These are phyloP conservation scores for Oikopleura albicans DNA, from an alignment of 23 tunicate species.

Conservation along the genomic window DNA sequence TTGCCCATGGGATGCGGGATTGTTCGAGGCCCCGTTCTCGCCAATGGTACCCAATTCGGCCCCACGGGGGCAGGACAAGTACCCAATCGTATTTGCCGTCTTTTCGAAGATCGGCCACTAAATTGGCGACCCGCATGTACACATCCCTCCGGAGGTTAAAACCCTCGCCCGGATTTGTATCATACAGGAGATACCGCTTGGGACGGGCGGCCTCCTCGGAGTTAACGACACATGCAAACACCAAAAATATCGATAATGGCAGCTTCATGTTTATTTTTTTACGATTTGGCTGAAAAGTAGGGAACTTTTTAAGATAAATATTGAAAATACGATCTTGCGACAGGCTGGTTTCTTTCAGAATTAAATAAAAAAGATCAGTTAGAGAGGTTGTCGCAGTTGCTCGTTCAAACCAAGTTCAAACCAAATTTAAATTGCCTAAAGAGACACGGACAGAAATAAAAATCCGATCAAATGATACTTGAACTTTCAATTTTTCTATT, in stretches of 20 bases:
- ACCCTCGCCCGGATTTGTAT: slow-evolving; percentile 95
- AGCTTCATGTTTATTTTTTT: too few species aligned
- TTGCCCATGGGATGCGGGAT: slow-evolving; percentile 16
- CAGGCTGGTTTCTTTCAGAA: too few species aligned
- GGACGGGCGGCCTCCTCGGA: background rate
- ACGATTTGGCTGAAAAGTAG: too few species aligned
- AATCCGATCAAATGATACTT: too few species aligned
- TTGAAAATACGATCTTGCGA: too few species aligned
- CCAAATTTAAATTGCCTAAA: too few species aligned
- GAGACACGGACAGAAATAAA: too few species aligned
- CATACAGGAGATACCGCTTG: slow-evolving; percentile 49
- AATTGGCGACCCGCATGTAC: slow-evolving; percentile 62
- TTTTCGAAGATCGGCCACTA: slow-evolving; percentile 27
- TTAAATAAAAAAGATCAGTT: too few species aligned
- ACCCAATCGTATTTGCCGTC: slow-evolving; percentile 45
- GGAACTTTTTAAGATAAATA: too few species aligned
- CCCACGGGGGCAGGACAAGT: slow-evolving; percentile 95
- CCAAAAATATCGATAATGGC: background rate
- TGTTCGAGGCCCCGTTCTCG: slow-evolving; percentile 70
- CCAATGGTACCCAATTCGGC: slow-evolving; percentile 93
- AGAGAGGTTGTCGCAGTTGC: too few species aligned
- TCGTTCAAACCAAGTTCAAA: too few species aligned
- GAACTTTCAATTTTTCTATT: too few species aligned
- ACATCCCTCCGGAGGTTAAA: slow-evolving; percentile 83
- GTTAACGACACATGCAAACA: background rate